These are phyloP conservation scores for Lottia scabra DNA, from an alignment of 2,888 invertebrate species.

Conservation along the genomic window DNA sequence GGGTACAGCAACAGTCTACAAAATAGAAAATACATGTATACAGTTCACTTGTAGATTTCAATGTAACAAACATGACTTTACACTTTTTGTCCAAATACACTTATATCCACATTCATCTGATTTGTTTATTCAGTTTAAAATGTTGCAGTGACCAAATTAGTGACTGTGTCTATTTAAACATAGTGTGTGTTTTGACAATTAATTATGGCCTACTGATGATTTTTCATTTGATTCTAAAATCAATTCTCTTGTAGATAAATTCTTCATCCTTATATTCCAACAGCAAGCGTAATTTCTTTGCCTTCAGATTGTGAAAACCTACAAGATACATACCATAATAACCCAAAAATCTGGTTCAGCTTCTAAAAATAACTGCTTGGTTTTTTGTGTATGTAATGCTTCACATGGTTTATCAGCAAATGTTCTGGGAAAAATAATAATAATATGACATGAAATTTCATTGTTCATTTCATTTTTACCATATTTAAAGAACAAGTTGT, in stretches of 20 bases:
- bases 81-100: no score
- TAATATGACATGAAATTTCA: no score
- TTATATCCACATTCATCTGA: no score
- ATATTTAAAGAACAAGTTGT: no score
- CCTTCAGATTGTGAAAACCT: background rate
- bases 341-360: constrained; percentile 91
- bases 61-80: no score
- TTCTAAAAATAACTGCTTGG: constrained; percentile 86
- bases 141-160: no score
- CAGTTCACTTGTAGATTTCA: no score
- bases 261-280: background rate
- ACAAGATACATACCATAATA: constrained; percentile 78
- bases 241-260: background rate
- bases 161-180: no score
- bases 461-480: no score
- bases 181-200: no score
- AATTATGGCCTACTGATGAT: no score
- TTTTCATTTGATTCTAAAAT: background rate
- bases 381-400: constrained; percentile 89
- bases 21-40: background rate
- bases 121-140: no score
- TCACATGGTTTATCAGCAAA: constrained; percentile 85
- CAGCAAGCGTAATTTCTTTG: background rate
- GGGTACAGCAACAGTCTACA: constrained; percentile 77
- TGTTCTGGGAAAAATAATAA: constrained; percentile 73